These are phyloP conservation scores for Hedychridium roseum DNA, from an alignment of 2,888 invertebrate species.

Conservation along the genomic window DNA sequence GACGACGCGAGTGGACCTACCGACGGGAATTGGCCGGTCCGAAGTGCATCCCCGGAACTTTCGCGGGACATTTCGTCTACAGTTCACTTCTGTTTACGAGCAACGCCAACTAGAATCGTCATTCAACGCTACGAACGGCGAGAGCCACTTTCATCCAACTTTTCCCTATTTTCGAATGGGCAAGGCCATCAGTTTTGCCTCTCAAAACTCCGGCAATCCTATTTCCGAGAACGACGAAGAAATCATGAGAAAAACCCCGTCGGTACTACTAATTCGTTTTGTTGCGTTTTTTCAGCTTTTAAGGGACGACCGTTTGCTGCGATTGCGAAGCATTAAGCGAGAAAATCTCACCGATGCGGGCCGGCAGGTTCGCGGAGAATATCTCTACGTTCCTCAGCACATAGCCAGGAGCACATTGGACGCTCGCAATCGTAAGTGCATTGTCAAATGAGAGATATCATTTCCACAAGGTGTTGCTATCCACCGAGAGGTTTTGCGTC, in stretches of 20 bases:
- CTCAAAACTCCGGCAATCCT: too few species aligned
- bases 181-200: too few species aligned
- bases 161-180: too few species aligned
- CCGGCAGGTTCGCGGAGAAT: conserved; percentile 69
- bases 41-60: too few species aligned
- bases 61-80: too few species aligned
- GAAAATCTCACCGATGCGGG: conserved; percentile 70
- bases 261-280: neutral
- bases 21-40: too few species aligned
- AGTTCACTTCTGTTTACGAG: too few species aligned
- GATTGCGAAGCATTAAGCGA: conserved; percentile 65
- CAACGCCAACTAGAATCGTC: too few species aligned
- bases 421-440: conserved; percentile 69
- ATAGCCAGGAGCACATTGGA: conserved; percentile 69
- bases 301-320: conserved; percentile 65
- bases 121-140: too few species aligned
- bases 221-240: too few species aligned
- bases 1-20: too few species aligned
- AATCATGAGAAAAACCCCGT: neutral
- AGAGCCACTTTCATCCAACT: too few species aligned
- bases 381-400: conserved; percentile 69
- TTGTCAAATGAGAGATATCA: conserved; percentile 2
- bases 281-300: conserved; percentile 61
- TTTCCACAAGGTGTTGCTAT: conserved; percentile 9
- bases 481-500: conserved; percentile 15